A percentile compares a stretch with the other conserved stretches of the same genome.
phyloP scores from a whole-genome alignment of 2,888 invertebrate species.

The Hydriomena furcata region DNA sequence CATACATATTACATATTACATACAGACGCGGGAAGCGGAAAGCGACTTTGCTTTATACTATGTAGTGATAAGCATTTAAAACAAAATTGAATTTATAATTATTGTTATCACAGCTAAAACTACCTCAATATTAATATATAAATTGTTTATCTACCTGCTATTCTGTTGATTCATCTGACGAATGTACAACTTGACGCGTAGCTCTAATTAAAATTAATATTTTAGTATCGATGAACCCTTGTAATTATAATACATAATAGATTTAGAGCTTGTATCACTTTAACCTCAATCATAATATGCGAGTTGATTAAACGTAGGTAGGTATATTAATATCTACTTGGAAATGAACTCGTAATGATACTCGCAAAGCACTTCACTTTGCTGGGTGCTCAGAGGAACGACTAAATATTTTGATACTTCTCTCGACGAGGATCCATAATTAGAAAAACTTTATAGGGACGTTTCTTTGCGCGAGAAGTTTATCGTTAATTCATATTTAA shows the following conservation, averaged over 20 bases:
- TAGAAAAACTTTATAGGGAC: too few relatives aligned
- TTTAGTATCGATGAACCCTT: constrained; percentile 27
- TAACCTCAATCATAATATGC: background rate
- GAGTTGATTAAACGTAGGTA: too few relatives aligned
- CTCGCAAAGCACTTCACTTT: too few relatives aligned
- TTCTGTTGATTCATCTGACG: constrained; percentile 15
- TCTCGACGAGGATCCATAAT: too few relatives aligned
- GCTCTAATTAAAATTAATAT: constrained; percentile 30
- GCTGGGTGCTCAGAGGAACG: too few relatives aligned
- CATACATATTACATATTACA: too few relatives aligned
- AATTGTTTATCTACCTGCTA: constrained; percentile 6
- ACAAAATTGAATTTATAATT: background rate
- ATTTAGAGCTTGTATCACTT: constrained; percentile 10
- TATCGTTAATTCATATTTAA: too few relatives aligned
- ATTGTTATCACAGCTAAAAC: background rate
- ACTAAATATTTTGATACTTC: too few relatives aligned
- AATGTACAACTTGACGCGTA: constrained; percentile 19
- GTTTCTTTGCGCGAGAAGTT: too few relatives aligned
- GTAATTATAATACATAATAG: constrained; percentile 20
- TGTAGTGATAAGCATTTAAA: background rate
- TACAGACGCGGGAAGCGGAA: too few relatives aligned
- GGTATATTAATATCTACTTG: background rate
- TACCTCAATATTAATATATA: background rate
- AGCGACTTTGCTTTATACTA: too few relatives aligned
- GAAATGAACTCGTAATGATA: too few relatives aligned